Conservation (phyloP, 2,888 invertebrate genomes). For the Drosophila nr. fundita region DNA sequence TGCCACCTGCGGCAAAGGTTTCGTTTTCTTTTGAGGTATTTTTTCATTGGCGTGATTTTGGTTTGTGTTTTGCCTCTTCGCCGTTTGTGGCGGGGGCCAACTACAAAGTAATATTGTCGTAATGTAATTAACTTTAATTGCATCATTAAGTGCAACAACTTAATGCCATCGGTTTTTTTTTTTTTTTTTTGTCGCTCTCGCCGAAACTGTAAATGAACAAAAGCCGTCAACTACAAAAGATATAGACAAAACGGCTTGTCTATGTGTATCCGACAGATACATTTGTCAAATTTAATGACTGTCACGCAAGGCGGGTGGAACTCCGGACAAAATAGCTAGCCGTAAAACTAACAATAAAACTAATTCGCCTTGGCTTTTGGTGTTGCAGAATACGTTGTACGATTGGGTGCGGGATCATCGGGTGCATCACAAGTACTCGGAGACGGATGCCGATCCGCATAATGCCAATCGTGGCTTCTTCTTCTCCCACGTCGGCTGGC, state of each 20-base stretch:
- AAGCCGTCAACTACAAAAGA: slow-evolving; percentile 17
- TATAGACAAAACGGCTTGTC: slow-evolving; percentile 18
- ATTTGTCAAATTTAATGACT: slow-evolving; percentile 71
- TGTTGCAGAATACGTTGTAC: slow-evolving; percentile 91
- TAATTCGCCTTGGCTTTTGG: background rate
- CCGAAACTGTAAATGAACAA: slow-evolving; percentile 52
- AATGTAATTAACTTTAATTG: slow-evolving; percentile 75
- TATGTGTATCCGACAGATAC: slow-evolving; percentile 55
- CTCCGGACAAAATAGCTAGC: background rate
- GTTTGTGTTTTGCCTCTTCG: slow-evolving; percentile 6
- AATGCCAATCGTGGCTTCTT: slow-evolving; percentile 93
- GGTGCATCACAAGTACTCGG: slow-evolving; percentile 93
- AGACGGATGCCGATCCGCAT: slow-evolving; percentile 93
- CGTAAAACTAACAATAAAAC: background rate
- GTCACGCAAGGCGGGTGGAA: slow-evolving; percentile 14
- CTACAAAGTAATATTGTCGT: slow-evolving; percentile 40
- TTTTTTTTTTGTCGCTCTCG: slow-evolving; percentile 15
- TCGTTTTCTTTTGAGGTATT: slow-evolving; percentile 12
- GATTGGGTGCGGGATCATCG: slow-evolving; percentile 94
- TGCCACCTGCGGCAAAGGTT: slow-evolving; percentile 30
- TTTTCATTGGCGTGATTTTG: background rate
- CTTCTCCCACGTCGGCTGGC: slow-evolving; percentile 97
- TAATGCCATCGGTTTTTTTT: slow-evolving; percentile 54
- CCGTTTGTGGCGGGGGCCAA: slow-evolving; percentile 10
- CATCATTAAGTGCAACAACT: slow-evolving; percentile 75